Base-by-base conservation (phyloP, 1,140 invertebrate genomes). In the Drosophila punjabiensis region DNA sequence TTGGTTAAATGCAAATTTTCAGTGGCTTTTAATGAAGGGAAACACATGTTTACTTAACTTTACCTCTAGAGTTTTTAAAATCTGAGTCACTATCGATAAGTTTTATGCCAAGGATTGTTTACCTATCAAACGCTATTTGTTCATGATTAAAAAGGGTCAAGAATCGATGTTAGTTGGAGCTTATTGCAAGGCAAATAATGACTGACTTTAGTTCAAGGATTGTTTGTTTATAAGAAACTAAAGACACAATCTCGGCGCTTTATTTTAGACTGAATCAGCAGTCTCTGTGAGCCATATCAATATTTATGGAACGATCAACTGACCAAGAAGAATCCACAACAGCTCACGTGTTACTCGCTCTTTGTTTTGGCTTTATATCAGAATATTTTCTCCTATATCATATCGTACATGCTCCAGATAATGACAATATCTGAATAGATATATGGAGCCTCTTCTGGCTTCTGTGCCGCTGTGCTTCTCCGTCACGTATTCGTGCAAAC, bases 381-480 rank as follows among this genome's bases (percentile, higher is more conserved):
- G n/a, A 61, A 37, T 53, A 37, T 43, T 61, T 52, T 11, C 68
- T 10, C 33, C 10, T 43, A 35, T 59, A 66, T 47, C 32, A 56
- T 13, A 20, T 43, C 47, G 45, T 39, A 30, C 52, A 33, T 39
- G 39, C 69, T 74, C 69, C 47, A 74, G 69, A 75, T 74, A 64
- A 16, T 68, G 60, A 14, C 11, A 70, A 20, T 74, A 74, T 74
- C 43, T 74, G 55, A 77, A 78, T 77, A 77, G 66, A 82, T 73
- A 79, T 76, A 48, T 60, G 58, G 43, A 76, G 69, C 67, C 82
- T 77, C 73, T 71, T 58, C 14, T 58, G 16, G 55, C 55, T 58
- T 58, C 55, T 58, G 53, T 35, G 53, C 18, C 20, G 35, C 32
- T 35, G 32, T 77, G 37, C 41, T 56, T 56, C 55, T 45, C 59